Conservation (phyloP, 2,797 vertebrate species). For the Sebastolobus altivelis region DNA sequence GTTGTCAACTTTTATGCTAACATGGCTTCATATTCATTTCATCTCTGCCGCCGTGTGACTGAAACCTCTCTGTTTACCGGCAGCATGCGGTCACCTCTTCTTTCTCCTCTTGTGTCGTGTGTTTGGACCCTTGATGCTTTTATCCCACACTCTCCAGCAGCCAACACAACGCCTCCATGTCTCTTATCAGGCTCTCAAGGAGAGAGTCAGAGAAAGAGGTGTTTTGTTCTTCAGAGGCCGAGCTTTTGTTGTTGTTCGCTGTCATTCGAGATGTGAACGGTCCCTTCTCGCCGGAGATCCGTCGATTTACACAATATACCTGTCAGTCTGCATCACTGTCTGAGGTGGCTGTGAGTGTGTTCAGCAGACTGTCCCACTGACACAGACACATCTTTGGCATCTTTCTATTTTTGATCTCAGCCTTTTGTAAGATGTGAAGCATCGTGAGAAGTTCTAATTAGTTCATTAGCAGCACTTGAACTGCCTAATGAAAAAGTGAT, state of each 20-base stretch:
- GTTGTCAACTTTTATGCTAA: not conserved
- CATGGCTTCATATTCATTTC: not conserved
- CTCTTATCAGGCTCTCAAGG: slow-evolving; percentile 57
- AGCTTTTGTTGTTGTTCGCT: slow-evolving; percentile 44
- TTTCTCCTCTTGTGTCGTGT: slow-evolving; percentile 17
- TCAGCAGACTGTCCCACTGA: not conserved
- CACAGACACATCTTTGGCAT: slow-evolving; percentile 16
- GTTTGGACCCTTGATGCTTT: slow-evolving; percentile 52
- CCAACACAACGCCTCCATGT: slow-evolving; percentile 61
- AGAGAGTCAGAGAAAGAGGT: slow-evolving; percentile 32
- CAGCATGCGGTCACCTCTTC: slow-evolving; percentile 21
- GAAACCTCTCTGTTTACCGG: not conserved
- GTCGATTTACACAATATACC: slow-evolving; percentile 23
- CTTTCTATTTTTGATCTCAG: not conserved
- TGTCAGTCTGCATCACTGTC: slow-evolving; percentile 31
- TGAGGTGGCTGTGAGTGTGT: slow-evolving; percentile 22
- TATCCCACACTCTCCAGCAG: slow-evolving; percentile 60
- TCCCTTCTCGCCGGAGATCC: slow-evolving; percentile 10
- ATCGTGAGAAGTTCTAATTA: slow-evolving; percentile 13
- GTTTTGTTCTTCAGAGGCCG: slow-evolving; percentile 49
- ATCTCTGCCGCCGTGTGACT: slow-evolving; percentile 2
- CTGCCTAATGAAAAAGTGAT: not conserved
- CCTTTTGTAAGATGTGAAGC: not conserved
- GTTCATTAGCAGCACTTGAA: not conserved
- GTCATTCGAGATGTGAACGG: slow-evolving; percentile 27